Conservation (phyloP, 2,113 vertebrate genomes). For the Lota lota region DNA sequence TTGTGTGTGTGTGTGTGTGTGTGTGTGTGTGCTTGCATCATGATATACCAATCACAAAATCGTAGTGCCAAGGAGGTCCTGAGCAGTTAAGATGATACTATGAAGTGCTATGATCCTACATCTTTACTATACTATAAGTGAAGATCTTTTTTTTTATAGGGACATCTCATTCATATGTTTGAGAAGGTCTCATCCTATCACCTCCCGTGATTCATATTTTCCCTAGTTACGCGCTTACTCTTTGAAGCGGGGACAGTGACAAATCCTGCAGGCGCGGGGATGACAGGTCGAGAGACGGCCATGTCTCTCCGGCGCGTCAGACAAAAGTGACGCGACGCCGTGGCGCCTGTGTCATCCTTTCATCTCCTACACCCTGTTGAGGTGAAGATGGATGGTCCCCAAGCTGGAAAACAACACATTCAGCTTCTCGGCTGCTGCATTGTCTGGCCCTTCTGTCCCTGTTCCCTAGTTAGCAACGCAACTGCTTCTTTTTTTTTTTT, state of each 20-base stretch:
- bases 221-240: not conserved
- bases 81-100: not conserved
- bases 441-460: slow-evolving; percentile 62
- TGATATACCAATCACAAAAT: not conserved
- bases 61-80: not conserved
- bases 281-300: slow-evolving; percentile 52
- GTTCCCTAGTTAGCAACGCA: slow-evolving; percentile 60
- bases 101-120: no score
- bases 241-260: slow-evolving; percentile 62
- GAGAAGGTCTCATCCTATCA: no score
- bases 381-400: slow-evolving; percentile 71
- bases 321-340: slow-evolving; percentile 74
- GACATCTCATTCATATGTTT: no score
- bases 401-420: slow-evolving; percentile 51
- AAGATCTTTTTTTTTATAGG: no score
- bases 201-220: not conserved
- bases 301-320: slow-evolving; percentile 58
- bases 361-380: slow-evolving; percentile 69
- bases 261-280: slow-evolving; percentile 58
- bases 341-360: slow-evolving; percentile 72
- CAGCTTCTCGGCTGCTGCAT: slow-evolving; percentile 49
- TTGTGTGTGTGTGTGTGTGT: no score
- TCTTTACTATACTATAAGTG: no score
- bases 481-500: slow-evolving; percentile 25
- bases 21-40: slow-evolving; percentile 11